These are phyloP conservation scores for Ptilodon capucinus DNA, from an alignment of 2,888 invertebrate genomes.

Conservation along the genomic window DNA sequence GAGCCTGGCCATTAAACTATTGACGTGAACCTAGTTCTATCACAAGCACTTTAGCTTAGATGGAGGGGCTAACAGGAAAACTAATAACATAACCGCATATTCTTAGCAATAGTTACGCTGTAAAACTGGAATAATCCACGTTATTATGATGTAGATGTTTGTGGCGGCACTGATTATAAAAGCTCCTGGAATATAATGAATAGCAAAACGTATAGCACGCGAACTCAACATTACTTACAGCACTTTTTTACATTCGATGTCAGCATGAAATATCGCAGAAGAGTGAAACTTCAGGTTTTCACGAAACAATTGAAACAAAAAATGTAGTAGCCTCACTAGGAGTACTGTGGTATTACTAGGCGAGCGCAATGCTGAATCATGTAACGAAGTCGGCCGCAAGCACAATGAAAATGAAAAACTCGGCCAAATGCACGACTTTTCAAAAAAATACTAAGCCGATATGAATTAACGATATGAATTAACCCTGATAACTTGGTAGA, in stretches of 20 bases:
- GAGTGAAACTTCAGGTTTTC: constrained; percentile 24
- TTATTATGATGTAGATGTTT: constrained; percentile 15
- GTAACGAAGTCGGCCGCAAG: background rate
- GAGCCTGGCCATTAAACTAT: too few species aligned
- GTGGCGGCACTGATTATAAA: constrained; percentile 30
- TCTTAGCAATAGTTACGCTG: constrained; percentile 13
- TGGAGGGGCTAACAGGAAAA: too few species aligned
- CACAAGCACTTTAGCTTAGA: too few species aligned
- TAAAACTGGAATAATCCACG: constrained; percentile 9
- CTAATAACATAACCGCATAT: too few species aligned
- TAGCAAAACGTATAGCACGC: constrained; percentile 44
- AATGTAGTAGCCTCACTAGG: background rate
- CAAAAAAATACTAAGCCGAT: too few species aligned
- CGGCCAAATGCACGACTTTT: too few species aligned
- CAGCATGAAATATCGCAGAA: constrained; percentile 17
- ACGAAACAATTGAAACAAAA: constrained; percentile 6
- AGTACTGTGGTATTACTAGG: background rate
- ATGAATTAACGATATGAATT: too few species aligned
- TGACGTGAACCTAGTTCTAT: too few species aligned
- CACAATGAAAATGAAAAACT: too few species aligned
- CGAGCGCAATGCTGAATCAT: background rate
- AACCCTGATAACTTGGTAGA: too few species aligned
- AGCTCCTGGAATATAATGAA: constrained; percentile 38
- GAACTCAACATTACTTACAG: constrained; percentile 42
- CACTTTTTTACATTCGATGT: constrained; percentile 22